Evolutionary conservation across 1,140 invertebrate species (phyloP).

Genomic region (Neodiprion virginianus): DNA sequence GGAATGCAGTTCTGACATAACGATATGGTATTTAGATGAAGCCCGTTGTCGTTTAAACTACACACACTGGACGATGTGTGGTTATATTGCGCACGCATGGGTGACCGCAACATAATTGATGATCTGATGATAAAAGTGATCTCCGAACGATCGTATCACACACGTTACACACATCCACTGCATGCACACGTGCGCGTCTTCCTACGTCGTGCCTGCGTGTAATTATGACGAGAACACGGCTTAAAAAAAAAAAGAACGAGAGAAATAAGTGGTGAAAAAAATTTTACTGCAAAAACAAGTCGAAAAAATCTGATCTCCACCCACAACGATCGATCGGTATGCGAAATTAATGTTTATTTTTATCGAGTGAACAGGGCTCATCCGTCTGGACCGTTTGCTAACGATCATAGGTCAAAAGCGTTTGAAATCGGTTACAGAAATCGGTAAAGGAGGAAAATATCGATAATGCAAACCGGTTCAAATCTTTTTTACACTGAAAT

Average conservation of each 20-base stretch:
- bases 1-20: conserved; percentile 36
- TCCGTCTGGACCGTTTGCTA: no score
- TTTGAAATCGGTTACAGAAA: not conserved
- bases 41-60: not conserved
- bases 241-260: no score
- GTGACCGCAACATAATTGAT: not conserved
- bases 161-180: no score
- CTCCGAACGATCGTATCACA: conserved; percentile 7
- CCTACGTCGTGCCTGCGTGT: not conserved
- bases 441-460: not conserved
- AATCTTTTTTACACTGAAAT: not conserved
- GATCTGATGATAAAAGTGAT: not conserved
- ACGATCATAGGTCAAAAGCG: no score
- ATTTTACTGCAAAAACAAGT: no score
- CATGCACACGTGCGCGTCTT: no score
- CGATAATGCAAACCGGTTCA: not conserved
- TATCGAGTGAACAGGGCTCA: no score
- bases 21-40: conserved; percentile 1
- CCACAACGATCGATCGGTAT: no score
- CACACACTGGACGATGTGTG: not conserved
- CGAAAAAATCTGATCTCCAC: no score
- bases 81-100: conserved; percentile 6
- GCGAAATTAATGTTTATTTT: no score
- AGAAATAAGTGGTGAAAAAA: no score
- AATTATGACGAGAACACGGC: not conserved